Evolutionary conservation across 1,140 invertebrate species (phyloP), one percentile per base, ranked within the genome.

Genomic region (Bombus turneri): DNA sequence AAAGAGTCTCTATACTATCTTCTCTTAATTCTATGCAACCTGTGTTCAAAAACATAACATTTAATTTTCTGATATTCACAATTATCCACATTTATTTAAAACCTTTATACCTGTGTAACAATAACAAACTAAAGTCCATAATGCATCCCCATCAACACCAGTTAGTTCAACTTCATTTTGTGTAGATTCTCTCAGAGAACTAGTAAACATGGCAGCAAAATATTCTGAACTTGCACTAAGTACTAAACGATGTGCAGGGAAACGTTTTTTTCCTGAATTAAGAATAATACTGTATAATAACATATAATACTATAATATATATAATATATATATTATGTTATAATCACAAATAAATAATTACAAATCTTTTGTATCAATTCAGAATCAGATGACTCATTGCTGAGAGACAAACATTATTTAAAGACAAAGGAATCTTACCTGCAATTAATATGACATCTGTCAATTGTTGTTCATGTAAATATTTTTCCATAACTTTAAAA

Each of bases 121-220:
- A 95, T 98, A 99, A 91, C 97, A 96, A 64, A 99, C 96, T 68
- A 99, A 96, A 72, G 97, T 96, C 93, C 97, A 97, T 69, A 99
- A 95, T 81, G 98, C 98, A 94, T 98, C 97, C 34, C 98, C 96
- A 93, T 98, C 97, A 34, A 99, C 97, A 93, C 97, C 97, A 90
- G 97, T 97, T 89, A 99, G 95, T 85, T 97, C 97, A 53, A 99
- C 97, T 96, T 98, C 98, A 87, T 96, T 96, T 94, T 98, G 97
- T 79, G 96, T 96, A n/a, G 98, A 96, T 96, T 99, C 98, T 91
- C 97, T 95, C 78, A 99, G 95, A 87, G 97, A 97, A 88, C 97
- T 98, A 43, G 98, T 99, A 93, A 99, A 99, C 98, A 99, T 99
- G 69, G 98, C 98, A 74, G 98, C 97, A 96, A 99, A 99, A 95